These are phyloP conservation scores for Drosophila lacicola DNA, from an alignment of 2,888 invertebrate genomes.

Conservation along the genomic window DNA sequence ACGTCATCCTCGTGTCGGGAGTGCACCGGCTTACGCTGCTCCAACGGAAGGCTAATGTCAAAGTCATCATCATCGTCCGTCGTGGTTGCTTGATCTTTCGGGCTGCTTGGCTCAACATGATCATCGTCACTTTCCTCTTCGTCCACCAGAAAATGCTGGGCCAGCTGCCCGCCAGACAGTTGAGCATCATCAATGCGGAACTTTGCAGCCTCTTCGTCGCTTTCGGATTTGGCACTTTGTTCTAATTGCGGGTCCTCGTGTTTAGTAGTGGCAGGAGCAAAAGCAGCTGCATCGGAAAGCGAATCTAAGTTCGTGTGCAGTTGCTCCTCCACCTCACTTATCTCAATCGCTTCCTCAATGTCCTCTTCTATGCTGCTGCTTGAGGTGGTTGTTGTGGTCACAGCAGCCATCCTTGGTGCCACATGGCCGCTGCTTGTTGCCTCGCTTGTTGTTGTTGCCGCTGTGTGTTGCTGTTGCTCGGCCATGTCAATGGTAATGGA, in stretches of 20 bases:
- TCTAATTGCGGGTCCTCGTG: conserved; percentile 6
- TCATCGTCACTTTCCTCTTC: conserved; percentile 67
- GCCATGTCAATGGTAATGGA: conserved; percentile 83
- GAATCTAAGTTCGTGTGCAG: conserved; percentile 53
- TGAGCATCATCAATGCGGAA: conserved; percentile 84
- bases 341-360: conserved; percentile 83
- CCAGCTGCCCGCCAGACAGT: conserved; percentile 82
- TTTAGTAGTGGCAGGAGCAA: conserved; percentile 6
- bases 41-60: conserved; percentile 70
- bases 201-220: conserved; percentile 58
- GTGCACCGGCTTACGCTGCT: conserved; percentile 55
- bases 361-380: conserved; percentile 84
- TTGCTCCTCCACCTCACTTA: conserved; percentile 79
- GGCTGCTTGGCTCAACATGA: conserved; percentile 17
- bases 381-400: conserved; percentile 60
- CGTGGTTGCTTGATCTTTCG: conserved; percentile 18
- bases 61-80: conserved; percentile 62
- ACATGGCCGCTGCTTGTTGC: conserved; percentile 63
- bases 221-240: conserved; percentile 62
- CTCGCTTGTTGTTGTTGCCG: conserved; percentile 49
- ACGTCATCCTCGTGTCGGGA: conserved; percentile 61
- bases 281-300: conserved; percentile 55
- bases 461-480: conserved; percentile 57
- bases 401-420: conserved; percentile 40
- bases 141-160: conserved; percentile 82